Base-by-base conservation (phyloP, 2,113 vertebrate genomes). In the Hippocampus barbouri region DNA sequence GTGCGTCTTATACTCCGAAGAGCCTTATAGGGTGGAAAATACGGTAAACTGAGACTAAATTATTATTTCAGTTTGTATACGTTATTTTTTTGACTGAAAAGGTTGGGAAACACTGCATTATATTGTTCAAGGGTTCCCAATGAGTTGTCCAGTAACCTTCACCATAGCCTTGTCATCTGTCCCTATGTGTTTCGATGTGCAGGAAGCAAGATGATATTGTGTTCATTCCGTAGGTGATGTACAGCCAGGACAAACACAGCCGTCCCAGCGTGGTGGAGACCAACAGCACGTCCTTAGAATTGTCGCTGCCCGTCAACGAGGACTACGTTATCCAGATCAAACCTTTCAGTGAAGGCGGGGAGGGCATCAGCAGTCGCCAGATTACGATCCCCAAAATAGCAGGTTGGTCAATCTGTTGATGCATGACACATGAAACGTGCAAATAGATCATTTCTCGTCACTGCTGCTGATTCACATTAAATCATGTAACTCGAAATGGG, bases 241-340 rank as follows among this genome's bases (percentile, higher is more conserved):
- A 98, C 90, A 92, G 94, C 83, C 95, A 95, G 92, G 95, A 93
- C 92, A 92, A 92, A 79, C 95, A 97, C 82, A 92, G 94, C 81
- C 93, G 88, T 40, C 93, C 94, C 0, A 95, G 93, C 0, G 90
- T 98, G 54, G 95, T 99, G 47, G 94, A 98, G 84, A 99, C 97
- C 1, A 98, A 97, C n/a, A 93, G 86, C 80, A 98, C 96, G 25
- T 97, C 95, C 0, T 92, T 98, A 87, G 96, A 98, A 91, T 92
- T 98, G 66, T 94, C 95, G 0, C 84, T 99, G 84, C 96, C 97
- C 0, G 88, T 95, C 25, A 91, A 98, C 7, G 94, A 98, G 85
- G 97, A 97, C 83, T 99, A 98, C 38, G 94, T 97, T 70, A 93
- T 98, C 61, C 94, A 98, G 91, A 97, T 99, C 71, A 94, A 93